Evolutionary conservation across 2,888 invertebrate species (phyloP), one percentile per base, ranked within the genome.

Genomic region (Drosophila mimetica): DNA sequence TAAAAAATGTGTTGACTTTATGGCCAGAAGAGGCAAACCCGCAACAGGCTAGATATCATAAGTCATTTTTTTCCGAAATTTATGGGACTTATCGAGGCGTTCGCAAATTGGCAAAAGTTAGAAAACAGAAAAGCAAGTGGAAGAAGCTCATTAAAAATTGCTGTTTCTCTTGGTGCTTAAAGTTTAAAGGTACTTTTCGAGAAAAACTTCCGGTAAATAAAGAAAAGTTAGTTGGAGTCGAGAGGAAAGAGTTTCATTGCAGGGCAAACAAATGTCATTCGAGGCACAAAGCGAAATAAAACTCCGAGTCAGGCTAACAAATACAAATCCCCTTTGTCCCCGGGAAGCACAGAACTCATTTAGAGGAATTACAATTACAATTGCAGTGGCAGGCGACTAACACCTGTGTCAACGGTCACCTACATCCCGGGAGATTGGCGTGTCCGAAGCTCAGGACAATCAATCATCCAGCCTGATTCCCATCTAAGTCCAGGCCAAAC

Each of bases 361-460:
- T 72, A 39, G 72, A 71, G 66, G 66, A 72, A 80, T 83, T 83
- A 80, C 77, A 81, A 75, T 75, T 77, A 79, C 70, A 72, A 79
- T 86, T 77, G 75, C 52, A 20, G 7, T 50, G 51, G 71, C 76
- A 77, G 69, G 55, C 67, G 44, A 61, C 51, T 59, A 71, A 73
- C 86, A 83, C 80, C 80, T 79, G 84, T 72, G 72, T 71, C 77
- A 77, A 75, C 83, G 50, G 41, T 55, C 22, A 47, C 58, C 16
- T 20, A 46, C 11, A 14, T 50, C 61, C 57, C 70, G 32, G 18
- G 42, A 39, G 71, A 58, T 25, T 66, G 46, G 52, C 48, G 47
- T 57, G 54, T 51, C 13, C 54, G 25, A 36, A 51, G 53, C 16
- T 14, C 28, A 1, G 46, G 36, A 63, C 77, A 64, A 80, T 80